Evolutionary conservation across 2,888 invertebrate species (phyloP), one percentile per base, ranked within the genome.

Genomic region (Oscheius sp.): DNA sequence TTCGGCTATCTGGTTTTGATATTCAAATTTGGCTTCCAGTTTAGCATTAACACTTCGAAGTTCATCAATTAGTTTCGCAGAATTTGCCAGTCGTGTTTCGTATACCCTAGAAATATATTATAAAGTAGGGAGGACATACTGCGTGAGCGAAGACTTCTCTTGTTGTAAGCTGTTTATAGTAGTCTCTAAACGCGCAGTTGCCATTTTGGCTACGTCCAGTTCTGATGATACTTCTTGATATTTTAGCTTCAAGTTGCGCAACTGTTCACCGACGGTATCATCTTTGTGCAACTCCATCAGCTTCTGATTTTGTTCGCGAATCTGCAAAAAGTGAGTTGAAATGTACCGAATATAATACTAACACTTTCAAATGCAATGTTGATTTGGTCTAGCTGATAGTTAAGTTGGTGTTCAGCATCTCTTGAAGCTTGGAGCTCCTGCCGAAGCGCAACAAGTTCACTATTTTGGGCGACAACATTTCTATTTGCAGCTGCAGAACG

Each of bases 21-120:
- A 77, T 35, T 83, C 83, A 45, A 83, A 72, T 12, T 79, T 75
- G 70, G 75, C 73, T 49, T 80, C 77, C 59, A 83, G 63, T n/a
- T 74, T 72, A 16, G 76, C 81, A 59, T 79, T 83, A 0, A 71
- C 73, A 21, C 68, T 69, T n/a, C 69, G 63, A 25, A 74, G n/a
- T 21, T 74, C 73, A 43, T 29, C 18, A 16, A 73, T 43, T 13
- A 69, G 16, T 13, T 23, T 59, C 46, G 43, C 45, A 16, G 49
- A 55, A 35, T 53, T 49, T 35, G 6, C 35, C n/a, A 71, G 18
- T 6, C 63, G 49, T 49, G 59, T 29, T 21, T 71, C 71, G 49
- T 21, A 13, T 2, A 63, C 49, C 27, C 71, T 71, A 52, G 45
- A 59, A 49, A 18, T 9, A 35, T 6, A 35, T 35, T 35, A 35